Conservation (phyloP, 2,888 invertebrate species). For the Polyploca ridens region DNA sequence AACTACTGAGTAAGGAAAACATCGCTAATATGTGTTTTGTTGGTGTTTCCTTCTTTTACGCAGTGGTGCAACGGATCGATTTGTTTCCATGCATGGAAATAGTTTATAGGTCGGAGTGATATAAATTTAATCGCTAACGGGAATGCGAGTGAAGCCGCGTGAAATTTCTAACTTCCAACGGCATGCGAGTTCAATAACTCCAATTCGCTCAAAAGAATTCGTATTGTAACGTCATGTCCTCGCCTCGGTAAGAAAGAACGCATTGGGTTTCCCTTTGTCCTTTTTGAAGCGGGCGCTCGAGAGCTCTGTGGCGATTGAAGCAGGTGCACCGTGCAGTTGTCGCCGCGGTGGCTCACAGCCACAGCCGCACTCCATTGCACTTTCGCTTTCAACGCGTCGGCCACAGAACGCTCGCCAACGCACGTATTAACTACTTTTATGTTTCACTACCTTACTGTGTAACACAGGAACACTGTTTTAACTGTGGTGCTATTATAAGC, state of each 20-base stretch:
- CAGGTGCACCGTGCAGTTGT: constrained; percentile 14
- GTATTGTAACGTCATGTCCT: neutral
- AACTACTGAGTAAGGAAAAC: too few relatives aligned
- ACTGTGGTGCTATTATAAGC: constrained; percentile 13
- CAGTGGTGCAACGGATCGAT: too few relatives aligned
- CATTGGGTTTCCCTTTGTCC: neutral
- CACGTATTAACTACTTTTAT: constrained; percentile 25
- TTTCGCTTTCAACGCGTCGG: constrained; percentile 67
- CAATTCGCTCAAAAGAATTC: neutral
- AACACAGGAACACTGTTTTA: constrained; percentile 32
- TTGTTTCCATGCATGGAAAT: too few relatives aligned
- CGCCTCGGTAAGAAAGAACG: neutral
- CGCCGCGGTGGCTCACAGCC: constrained; percentile 35
- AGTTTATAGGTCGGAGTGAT: too few relatives aligned
- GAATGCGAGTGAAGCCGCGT: too few relatives aligned
- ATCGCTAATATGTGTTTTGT: too few relatives aligned
- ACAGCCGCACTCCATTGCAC: constrained; percentile 61
- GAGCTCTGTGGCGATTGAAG: neutral
- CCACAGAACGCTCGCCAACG: constrained; percentile 36
- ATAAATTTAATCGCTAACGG: too few relatives aligned
- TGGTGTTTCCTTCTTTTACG: too few relatives aligned
- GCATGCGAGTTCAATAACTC: too few relatives aligned
- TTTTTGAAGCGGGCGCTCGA: constrained; percentile 3
- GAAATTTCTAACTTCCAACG: too few relatives aligned
- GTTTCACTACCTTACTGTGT: constrained; percentile 39